phyloP scores from a whole-genome alignment of 2,113 vertebrate genomes.

The Cheilinus undulatus region DNA sequence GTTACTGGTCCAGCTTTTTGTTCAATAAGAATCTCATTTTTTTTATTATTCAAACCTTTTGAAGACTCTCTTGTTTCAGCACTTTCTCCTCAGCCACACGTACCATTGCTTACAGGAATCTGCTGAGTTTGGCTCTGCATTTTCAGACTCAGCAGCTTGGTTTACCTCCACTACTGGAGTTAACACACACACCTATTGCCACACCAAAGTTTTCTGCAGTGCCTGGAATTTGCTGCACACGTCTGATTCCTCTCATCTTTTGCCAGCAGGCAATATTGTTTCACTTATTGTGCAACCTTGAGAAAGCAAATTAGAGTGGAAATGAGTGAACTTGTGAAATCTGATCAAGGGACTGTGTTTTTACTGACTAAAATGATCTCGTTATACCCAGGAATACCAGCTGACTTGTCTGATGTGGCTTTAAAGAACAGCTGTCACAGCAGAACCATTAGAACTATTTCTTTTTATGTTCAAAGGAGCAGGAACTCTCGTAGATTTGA shows the following conservation, averaged over 20 bases:
- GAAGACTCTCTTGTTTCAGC: constrained; percentile 39
- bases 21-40: constrained; percentile 14
- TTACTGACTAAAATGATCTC: constrained; percentile 3
- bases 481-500: not conserved
- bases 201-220: constrained; percentile 13
- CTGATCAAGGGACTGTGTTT: constrained; percentile 8
- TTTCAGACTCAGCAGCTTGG: constrained; percentile 58
- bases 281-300: constrained; percentile 8
- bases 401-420: not conserved
- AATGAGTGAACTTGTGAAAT: constrained; percentile 3
- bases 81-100: constrained; percentile 47
- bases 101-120: constrained; percentile 52
- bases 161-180: constrained; percentile 49
- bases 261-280: constrained; percentile 19
- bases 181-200: constrained; percentile 22
- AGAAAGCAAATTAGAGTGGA: constrained; percentile 15
- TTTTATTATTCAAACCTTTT: constrained; percentile 42
- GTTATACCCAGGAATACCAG: not conserved
- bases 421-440: constrained; percentile 10
- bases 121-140: constrained; percentile 53
- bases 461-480: not conserved
- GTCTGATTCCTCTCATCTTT: constrained; percentile 27
- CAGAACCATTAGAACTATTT: not conserved
- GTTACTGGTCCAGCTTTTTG: constrained; percentile 9
- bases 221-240: constrained; percentile 26